phyloP scores from a whole-genome alignment of 2,113 vertebrate species.

The Anthoscopus minutus region DNA sequence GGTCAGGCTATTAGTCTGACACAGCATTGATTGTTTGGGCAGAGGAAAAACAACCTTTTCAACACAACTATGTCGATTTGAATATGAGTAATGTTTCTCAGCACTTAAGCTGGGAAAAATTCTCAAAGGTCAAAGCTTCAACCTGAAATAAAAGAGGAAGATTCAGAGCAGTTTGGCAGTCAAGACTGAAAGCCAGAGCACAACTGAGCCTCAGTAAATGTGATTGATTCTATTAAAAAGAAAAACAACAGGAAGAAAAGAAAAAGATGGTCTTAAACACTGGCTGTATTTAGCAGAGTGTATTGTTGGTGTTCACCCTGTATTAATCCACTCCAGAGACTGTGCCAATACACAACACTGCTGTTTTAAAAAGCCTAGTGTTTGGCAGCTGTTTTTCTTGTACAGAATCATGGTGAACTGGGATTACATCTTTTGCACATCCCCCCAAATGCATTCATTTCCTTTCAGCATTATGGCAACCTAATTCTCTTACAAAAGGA shows the following conservation, averaged over 20 bases:
- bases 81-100: background rate
- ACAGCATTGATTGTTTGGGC: background rate
- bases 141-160: background rate
- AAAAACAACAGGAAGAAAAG: background rate
- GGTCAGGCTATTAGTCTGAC: background rate
- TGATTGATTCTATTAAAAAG: background rate
- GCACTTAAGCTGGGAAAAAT: background rate
- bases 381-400: constrained; percentile 28
- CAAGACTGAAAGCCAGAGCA: background rate
- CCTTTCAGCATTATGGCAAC: background rate
- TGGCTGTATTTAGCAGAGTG: background rate
- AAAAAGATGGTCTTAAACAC: background rate
- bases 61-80: background rate
- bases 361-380: background rate
- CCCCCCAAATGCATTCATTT: constrained; percentile 27
- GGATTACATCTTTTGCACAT: background rate
- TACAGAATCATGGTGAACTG: background rate
- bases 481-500: background rate
- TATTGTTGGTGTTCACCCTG: background rate
- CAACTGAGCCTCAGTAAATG: background rate
- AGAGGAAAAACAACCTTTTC: background rate
- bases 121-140: background rate
- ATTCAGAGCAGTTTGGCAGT: background rate
- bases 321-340: background rate
- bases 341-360: background rate